phyloP scores from a whole-genome alignment of 2,113 vertebrate genomes.

The Oryzias celebensis region DNA sequence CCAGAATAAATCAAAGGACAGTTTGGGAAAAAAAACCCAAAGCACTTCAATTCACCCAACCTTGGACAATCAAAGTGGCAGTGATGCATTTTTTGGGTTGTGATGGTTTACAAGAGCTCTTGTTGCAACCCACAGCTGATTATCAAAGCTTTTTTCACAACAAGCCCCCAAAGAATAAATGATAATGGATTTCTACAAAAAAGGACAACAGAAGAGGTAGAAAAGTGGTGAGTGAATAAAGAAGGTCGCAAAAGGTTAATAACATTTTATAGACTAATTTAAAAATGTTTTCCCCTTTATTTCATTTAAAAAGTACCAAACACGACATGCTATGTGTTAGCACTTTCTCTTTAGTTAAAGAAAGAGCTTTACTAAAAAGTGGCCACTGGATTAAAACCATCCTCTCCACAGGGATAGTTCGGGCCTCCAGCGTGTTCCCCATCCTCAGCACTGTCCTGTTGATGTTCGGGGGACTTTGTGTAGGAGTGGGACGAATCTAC shows the following conservation, averaged over 20 bases:
- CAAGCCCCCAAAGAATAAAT: slow-evolving; percentile 37
- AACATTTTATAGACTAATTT: neutral
- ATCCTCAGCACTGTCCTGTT: slow-evolving; percentile 92
- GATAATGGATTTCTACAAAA: slow-evolving; percentile 46
- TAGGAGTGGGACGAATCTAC: slow-evolving; percentile 89
- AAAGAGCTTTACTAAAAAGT: neutral
- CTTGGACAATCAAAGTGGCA: slow-evolving; percentile 39
- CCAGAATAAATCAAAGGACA: slow-evolving; percentile 18
- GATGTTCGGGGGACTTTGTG: slow-evolving; percentile 90
- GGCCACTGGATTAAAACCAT: neutral
- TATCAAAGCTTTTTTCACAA: slow-evolving; percentile 54
- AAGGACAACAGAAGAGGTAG: slow-evolving; percentile 14
- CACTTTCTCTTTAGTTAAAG: neutral
- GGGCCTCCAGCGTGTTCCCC: slow-evolving; percentile 96
- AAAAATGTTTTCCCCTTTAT: neutral
- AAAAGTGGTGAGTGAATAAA: slow-evolving; percentile 20
- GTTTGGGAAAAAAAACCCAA: slow-evolving; percentile 14
- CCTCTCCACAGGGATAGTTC: slow-evolving; percentile 85
- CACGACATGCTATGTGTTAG: neutral
- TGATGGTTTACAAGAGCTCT: slow-evolving; percentile 39
- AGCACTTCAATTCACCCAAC: slow-evolving; percentile 28
- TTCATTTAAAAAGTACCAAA: neutral
- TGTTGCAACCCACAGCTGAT: slow-evolving; percentile 53
- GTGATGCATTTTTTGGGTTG: slow-evolving; percentile 48
- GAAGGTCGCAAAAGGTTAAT: slow-evolving; percentile 17